Percentiles rank a stretch among this genome's conserved stretches.
phyloP scores from a whole-genome alignment of 2,797 vertebrate genomes.

The Urosaurus nigricauda region DNA sequence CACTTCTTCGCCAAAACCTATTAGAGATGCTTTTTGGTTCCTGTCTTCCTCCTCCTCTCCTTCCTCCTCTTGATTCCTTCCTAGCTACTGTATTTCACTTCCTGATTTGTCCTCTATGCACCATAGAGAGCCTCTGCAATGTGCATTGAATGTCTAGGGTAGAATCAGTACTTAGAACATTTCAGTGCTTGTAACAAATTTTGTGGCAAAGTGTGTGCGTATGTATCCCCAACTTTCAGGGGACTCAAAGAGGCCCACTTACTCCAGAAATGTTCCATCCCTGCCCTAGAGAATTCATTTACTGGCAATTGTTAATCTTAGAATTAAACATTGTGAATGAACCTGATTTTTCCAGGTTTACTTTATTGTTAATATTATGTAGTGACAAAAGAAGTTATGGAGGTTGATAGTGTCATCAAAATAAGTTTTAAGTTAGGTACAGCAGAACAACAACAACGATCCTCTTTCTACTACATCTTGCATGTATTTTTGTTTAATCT shows the following conservation, averaged over 20 bases:
- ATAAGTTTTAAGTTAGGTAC: too few relatives aligned
- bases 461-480: too few relatives aligned
- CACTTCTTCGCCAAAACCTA: not conserved
- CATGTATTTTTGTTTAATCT: too few relatives aligned
- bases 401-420: not conserved
- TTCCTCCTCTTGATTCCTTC: not conserved
- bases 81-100: not conserved
- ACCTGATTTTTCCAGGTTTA: constrained; percentile 35
- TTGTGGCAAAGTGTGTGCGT: too few relatives aligned
- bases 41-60: not conserved
- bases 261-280: not conserved
- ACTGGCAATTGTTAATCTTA: constrained; percentile 25
- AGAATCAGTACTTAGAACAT: too few relatives aligned
- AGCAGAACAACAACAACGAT: too few relatives aligned
- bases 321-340: constrained; percentile 14
- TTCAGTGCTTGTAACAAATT: too few relatives aligned
- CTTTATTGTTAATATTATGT: not conserved
- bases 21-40: not conserved
- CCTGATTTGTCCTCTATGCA: not conserved
- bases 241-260: not conserved
- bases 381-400: not conserved
- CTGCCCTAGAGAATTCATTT: not conserved
- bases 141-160: not conserved
- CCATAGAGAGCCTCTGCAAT: not conserved
- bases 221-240: too few relatives aligned